phyloP scores from a whole-genome alignment of 2,113 vertebrate species.

The Ailurus styani region DNA sequence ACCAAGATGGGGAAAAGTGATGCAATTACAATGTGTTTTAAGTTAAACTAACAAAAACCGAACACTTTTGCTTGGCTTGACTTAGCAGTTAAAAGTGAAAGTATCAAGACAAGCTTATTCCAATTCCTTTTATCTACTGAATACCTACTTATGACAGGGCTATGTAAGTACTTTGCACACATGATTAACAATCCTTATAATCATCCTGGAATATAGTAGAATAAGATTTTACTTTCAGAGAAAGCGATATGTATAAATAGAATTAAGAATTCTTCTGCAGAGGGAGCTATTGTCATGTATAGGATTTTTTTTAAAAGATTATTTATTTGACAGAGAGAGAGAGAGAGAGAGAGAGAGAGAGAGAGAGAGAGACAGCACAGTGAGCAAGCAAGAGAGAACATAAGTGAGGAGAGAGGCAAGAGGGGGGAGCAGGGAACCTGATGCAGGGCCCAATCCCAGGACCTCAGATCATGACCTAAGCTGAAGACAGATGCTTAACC shows the following conservation, averaged over 20 bases:
- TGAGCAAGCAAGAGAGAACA: not conserved
- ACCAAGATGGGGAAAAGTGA: not conserved
- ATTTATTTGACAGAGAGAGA: not conserved
- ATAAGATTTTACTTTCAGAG: conserved; percentile 11
- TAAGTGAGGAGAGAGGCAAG: not conserved
- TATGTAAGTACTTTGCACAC: not conserved
- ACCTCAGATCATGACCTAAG: not conserved
- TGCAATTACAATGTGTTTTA: not conserved
- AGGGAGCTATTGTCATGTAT: not conserved
- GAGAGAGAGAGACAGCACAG: not conserved
- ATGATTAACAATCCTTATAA: not conserved
- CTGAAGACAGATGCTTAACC: not conserved
- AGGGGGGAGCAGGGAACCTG: not conserved
- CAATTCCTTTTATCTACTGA: not conserved
- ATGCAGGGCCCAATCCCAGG: not conserved
- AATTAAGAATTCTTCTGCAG: not conserved
- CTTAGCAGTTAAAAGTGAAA: not conserved
- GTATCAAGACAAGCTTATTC: not conserved
- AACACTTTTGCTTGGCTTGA: not conserved
- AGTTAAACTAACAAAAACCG: not conserved
- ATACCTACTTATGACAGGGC: not conserved
- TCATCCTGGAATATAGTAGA: not conserved
- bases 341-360: not conserved
- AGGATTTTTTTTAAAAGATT: not conserved
- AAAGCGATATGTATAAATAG: not conserved